phyloP scores from a whole-genome alignment of 2,888 invertebrate genomes.

The Linnaemya vulpina region DNA sequence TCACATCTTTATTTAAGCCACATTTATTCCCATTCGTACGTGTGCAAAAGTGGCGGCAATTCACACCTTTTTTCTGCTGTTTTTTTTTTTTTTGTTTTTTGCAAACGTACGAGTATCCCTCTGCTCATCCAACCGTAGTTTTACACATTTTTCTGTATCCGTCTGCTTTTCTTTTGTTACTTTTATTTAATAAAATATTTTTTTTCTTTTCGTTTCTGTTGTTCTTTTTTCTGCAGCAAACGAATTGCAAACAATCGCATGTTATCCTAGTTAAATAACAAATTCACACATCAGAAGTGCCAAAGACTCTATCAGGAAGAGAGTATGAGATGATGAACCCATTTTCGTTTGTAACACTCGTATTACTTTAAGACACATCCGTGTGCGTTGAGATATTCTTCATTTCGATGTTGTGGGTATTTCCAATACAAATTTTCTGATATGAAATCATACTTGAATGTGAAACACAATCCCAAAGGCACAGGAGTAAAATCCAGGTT shows the following conservation, averaged over 20 bases:
- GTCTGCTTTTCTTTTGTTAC: not conserved
- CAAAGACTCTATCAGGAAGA: constrained; percentile 78
- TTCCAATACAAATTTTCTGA: not conserved
- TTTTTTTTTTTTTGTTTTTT: no score
- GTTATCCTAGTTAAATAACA: constrained; percentile 80
- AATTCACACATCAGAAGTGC: constrained; percentile 82
- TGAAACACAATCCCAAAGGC: no score
- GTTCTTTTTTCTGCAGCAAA: constrained; percentile 44
- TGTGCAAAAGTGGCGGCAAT: constrained; percentile 71
- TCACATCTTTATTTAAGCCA: constrained; percentile 71
- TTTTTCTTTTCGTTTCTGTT: not conserved
- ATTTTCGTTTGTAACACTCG: constrained; percentile 54
- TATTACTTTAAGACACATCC: constrained; percentile 22
- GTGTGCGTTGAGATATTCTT: constrained; percentile 8
- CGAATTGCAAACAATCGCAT: constrained; percentile 78
- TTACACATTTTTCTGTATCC: constrained; percentile 44
- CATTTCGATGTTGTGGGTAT: constrained; percentile 19
- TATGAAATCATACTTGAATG: not conserved
- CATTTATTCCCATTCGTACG: constrained; percentile 29
- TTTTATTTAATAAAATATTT: not conserved
- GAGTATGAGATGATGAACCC: constrained; percentile 68
- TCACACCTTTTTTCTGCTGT: constrained; percentile 73
- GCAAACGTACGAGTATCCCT: not conserved
- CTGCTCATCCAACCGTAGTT: constrained; percentile 59
- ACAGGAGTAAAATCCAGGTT: no score